Base-by-base conservation (phyloP, 2,113 vertebrate genomes). In the Forbesichthys agassizii region DNA sequence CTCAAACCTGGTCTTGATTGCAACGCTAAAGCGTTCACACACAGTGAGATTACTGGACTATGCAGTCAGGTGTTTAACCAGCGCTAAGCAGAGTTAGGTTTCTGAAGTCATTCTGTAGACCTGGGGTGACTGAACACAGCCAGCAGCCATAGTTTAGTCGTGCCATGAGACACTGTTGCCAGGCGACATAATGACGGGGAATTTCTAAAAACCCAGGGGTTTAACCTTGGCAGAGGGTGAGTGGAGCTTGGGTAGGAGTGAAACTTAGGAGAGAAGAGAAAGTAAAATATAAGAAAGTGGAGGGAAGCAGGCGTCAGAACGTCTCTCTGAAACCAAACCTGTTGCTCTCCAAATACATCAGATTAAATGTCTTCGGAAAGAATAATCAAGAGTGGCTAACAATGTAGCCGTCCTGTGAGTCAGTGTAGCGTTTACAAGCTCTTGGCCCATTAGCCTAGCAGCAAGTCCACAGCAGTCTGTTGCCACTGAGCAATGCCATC, bases 401-500 rank as follows among this genome's bases (percentile, higher is more conserved):
- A 80, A 57, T 47, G 52, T 42, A 72, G 67, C 57, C 68, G 13
- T 59, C 27, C 27, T 52, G 64, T 55, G 72, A 80, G 74, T 36
- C 77, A 75, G 69, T 55, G 69, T 65, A 74, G 73, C 54, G 0
- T 69, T 64, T n/a, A 18, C 71, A 51, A 65, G 70, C 77, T 72
- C 71, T 67, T 75, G 73, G 66, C 63, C 84, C 80, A 86, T 89
- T 88, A 83, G 80, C 72, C 74, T 62, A 67, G 71, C 65, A 59
- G 62, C 78, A 61, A 78, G 66, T 60, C 79, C 79, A 76, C 75
- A 70, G 74, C 85, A 84, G 87, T 83, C 86, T 88, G 88, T 83
- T 88, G 84, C 82, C 74, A 75, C 82, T 33, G 71, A 66, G 76
- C 76, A 80, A 75, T 73, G 66, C 87, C 87, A 90, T 90, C 88